Conservation (phyloP, 2,888 invertebrate species). For the Lottia gigantea region DNA sequence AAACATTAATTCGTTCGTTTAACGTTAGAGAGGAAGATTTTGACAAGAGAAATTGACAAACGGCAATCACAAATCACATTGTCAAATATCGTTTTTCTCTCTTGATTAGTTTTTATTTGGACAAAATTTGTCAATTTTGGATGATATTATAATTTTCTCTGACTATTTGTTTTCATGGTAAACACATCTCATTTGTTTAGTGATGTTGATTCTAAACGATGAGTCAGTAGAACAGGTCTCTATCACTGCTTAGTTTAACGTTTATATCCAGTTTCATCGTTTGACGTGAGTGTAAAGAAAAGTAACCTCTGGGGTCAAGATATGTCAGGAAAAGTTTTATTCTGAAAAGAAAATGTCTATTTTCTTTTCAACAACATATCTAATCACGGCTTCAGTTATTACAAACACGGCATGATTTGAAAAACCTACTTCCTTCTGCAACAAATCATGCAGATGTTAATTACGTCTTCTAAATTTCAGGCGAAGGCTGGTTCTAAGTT, state of each 20-base stretch:
- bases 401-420: not conserved
- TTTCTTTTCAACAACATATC: constrained; percentile 5
- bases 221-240: not conserved
- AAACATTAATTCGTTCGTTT: not conserved
- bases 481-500: not conserved
- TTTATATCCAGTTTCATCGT: not conserved
- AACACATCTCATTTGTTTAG: constrained; percentile 3
- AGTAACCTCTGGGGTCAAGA: not conserved
- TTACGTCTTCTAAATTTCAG: not conserved
- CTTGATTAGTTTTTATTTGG: constrained; percentile 9
- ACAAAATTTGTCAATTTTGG: constrained; percentile 4
- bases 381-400: constrained; percentile 9
- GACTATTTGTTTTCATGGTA: not conserved
- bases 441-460: constrained; percentile 8
- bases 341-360: constrained; percentile 3
- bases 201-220: not conserved
- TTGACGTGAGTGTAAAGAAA: constrained; percentile 9
- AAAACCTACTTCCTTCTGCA: constrained; percentile 3
- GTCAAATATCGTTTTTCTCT: not conserved
- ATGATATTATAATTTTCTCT: not conserved
- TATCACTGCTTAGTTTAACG: not conserved
- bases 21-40: not conserved
- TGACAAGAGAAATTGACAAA: not conserved
- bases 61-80: too few relatives aligned
- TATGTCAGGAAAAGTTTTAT: constrained; percentile 4